Conservation (phyloP, 1,140 invertebrate species). For the Drosophila sucinea region DNA sequence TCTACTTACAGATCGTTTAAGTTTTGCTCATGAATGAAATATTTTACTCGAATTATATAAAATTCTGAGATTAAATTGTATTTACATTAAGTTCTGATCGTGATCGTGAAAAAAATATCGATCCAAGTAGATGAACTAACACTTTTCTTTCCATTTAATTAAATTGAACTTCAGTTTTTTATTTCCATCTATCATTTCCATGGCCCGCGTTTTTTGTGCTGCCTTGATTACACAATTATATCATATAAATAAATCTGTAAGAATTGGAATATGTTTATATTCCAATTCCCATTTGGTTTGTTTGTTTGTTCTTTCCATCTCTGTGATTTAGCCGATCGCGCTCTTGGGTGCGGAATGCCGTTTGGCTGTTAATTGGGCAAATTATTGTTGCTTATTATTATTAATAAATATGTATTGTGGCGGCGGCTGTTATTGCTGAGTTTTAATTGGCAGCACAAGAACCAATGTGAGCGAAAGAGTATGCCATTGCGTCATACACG, state of each 20-base stretch:
- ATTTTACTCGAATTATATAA: too few relatives aligned
- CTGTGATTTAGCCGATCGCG: constrained; percentile 12
- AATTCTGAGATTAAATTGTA: too few relatives aligned
- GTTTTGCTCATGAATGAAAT: too few relatives aligned
- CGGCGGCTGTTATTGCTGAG: constrained; percentile 11
- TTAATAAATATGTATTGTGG: constrained; percentile 32
- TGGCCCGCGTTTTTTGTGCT: constrained; percentile 1
- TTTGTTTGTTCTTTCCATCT: neutral
- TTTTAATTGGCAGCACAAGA: constrained; percentile 13
- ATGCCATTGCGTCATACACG: constrained; percentile 32
- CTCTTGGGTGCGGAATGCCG: constrained; percentile 10
- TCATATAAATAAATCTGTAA: constrained; percentile 9
- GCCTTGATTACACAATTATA: constrained; percentile 8
- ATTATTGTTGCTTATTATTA: constrained; percentile 23
- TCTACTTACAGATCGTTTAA: too few relatives aligned
- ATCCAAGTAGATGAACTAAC: too few relatives aligned
- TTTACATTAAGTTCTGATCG: too few relatives aligned
- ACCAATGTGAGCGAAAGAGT: constrained; percentile 1
- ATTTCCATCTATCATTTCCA: neutral
- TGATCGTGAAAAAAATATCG: too few relatives aligned
- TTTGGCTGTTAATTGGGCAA: constrained; percentile 21
- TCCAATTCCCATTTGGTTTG: constrained; percentile 4
- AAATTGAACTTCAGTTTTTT: neutral
- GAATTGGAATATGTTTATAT: constrained; percentile 5
- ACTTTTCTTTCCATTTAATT: too few relatives aligned